phyloP scores from a whole-genome alignment of 2,888 invertebrate genomes.

The Lasioglossum calceatum region DNA sequence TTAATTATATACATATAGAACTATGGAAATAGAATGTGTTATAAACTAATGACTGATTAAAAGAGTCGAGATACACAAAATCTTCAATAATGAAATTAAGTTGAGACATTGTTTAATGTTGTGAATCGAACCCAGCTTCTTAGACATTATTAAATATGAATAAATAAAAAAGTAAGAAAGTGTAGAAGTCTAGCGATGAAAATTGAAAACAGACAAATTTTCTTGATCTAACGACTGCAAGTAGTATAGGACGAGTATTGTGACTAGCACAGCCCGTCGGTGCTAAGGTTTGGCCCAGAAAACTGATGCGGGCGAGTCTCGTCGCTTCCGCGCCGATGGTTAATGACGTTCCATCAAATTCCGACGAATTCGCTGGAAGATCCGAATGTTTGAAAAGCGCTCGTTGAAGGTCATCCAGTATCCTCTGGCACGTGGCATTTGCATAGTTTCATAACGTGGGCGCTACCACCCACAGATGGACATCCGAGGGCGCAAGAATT shows the following conservation, averaged over 20 bases:
- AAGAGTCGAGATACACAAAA: too few species aligned
- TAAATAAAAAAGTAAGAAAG: background rate
- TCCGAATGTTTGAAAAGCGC: background rate
- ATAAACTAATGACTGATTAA: too few species aligned
- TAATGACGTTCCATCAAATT: slow-evolving; percentile 1
- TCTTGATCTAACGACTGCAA: background rate
- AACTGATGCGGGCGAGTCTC: background rate
- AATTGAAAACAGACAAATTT: background rate
- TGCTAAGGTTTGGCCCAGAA: background rate
- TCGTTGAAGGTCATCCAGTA: background rate
- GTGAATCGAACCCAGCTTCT: background rate
- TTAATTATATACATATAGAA: too few species aligned
- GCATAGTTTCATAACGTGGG: too few species aligned
- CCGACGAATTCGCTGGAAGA: background rate
- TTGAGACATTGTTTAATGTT: too few species aligned
- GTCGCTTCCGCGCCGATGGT: background rate
- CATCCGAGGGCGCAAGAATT: background rate
- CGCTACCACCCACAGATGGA: too few species aligned
- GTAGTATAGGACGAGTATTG: background rate
- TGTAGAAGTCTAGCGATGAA: background rate
- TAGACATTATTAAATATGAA: background rate
- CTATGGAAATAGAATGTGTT: too few species aligned
- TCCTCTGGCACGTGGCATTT: background rate
- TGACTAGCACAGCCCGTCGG: background rate
- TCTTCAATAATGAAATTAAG: too few species aligned